Percentiles rank a stretch among this genome's conserved stretches.
Conservation (phyloP, 1,140 invertebrate genomes). For the Cotesia chilonis region DNA sequence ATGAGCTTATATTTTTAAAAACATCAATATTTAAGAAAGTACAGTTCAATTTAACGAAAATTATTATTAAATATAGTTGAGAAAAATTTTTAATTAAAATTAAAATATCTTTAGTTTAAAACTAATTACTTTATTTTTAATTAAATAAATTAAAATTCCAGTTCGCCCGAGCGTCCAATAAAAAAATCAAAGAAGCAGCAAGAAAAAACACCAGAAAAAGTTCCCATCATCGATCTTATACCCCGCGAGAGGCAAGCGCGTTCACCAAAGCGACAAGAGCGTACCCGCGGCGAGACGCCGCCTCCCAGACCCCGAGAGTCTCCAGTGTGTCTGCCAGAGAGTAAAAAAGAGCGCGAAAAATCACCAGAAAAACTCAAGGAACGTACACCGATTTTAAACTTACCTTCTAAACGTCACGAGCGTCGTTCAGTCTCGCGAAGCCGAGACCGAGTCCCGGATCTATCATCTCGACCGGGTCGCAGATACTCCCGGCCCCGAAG, state of each 20-base stretch:
- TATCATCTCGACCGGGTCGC: conserved; percentile 34
- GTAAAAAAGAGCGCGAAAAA: conserved; percentile 37
- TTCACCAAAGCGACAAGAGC: conserved; percentile 11
- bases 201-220: conserved; percentile 24
- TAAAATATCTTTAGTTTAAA: too few species aligned
- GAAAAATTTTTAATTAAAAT: not conserved
- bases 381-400: conserved; percentile 39
- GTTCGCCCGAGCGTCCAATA: conserved; percentile 54
- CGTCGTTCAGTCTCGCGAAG: conserved; percentile 26
- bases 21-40: too few species aligned
- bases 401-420: conserved; percentile 46
- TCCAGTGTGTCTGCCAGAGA: conserved; percentile 35
- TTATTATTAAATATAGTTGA: too few species aligned
- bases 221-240: not conserved
- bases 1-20: too few species aligned
- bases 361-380: conserved; percentile 46
- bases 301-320: conserved; percentile 1
- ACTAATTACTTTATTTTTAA: not conserved
- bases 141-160: conserved; percentile 31
- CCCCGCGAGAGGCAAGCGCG: not conserved
- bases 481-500: conserved; percentile 52
- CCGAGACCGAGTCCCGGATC: not conserved
- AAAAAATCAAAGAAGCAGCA: conserved; percentile 46
- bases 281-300: not conserved
- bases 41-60: too few species aligned